Conservation (phyloP, 2,113 vertebrate species). For the Engraulis encrasicolus region DNA sequence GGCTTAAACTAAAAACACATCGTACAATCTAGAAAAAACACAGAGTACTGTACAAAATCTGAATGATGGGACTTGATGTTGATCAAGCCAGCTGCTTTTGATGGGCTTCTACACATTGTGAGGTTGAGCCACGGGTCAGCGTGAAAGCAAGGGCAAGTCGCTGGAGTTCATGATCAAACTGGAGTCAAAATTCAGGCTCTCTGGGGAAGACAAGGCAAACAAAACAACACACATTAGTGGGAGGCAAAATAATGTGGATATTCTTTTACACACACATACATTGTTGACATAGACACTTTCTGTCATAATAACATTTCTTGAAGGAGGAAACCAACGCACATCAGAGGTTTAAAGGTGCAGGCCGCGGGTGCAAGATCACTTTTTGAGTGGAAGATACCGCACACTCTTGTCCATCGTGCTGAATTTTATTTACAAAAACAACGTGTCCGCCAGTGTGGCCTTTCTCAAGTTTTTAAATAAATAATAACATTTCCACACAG, state of each 20-base stretch:
- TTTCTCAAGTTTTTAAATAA: no score
- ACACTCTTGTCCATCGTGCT: no score
- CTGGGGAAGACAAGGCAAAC: slow-evolving; percentile 66
- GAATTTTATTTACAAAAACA: no score
- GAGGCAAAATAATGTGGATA: not conserved
- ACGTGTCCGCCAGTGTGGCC: no score
- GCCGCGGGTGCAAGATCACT: no score
- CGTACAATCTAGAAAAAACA: not conserved
- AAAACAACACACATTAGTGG: not conserved
- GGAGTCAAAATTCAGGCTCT: slow-evolving; percentile 87
- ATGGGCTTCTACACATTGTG: not conserved
- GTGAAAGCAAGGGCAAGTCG: slow-evolving; percentile 80
- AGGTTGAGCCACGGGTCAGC: slow-evolving; percentile 56
- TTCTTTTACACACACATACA: not conserved
- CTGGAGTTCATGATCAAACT: slow-evolving; percentile 86
- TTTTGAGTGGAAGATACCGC: no score
- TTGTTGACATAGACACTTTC: not conserved
- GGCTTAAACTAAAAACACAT: not conserved
- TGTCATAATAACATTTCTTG: not conserved
- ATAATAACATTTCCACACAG: no score
- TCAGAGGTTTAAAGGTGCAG: no score
- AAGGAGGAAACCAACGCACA: no score
- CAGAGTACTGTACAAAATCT: slow-evolving; percentile 14
- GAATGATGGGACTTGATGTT: not conserved
- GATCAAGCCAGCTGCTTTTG: not conserved